phyloP scores from a whole-genome alignment of 2,797 vertebrate genomes.

The Mastacembelus armatus region DNA sequence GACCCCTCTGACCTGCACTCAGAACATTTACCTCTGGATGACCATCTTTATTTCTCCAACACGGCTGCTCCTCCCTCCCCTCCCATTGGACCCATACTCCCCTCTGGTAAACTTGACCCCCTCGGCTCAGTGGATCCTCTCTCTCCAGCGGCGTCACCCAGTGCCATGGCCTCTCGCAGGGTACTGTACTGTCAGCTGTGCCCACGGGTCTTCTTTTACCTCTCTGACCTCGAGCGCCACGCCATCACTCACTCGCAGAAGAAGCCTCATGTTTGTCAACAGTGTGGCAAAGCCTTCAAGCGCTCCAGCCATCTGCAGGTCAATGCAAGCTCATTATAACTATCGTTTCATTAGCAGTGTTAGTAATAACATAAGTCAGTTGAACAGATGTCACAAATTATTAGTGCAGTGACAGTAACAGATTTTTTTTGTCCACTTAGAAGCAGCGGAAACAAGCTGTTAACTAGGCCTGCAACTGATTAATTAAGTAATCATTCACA shows the following conservation, averaged over 20 bases:
- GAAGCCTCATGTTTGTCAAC: slow-evolving; percentile 90
- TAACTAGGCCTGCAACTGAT: neutral
- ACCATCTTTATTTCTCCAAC: slow-evolving; percentile 79
- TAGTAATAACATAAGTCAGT: neutral
- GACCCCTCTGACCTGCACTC: slow-evolving; percentile 61
- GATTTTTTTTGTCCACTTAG: slow-evolving; percentile 2
- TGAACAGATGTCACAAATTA: slow-evolving; percentile 12
- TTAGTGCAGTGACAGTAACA: slow-evolving; percentile 1
- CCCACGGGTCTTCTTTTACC: slow-evolving; percentile 91
- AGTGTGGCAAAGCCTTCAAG: slow-evolving; percentile 93
- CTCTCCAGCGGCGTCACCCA: slow-evolving; percentile 65
- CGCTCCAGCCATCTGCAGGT: slow-evolving; percentile 92
- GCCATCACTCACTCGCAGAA: slow-evolving; percentile 93
- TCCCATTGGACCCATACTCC: slow-evolving; percentile 53
- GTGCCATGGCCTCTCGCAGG: slow-evolving; percentile 69
- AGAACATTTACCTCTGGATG: slow-evolving; percentile 75
- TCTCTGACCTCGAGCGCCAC: slow-evolving; percentile 92
- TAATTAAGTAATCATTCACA: neutral
- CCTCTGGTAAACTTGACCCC: slow-evolving; percentile 64
- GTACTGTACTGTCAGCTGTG: slow-evolving; percentile 91
- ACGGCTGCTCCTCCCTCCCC: slow-evolving; percentile 70
- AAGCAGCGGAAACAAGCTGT: slow-evolving; percentile 4
- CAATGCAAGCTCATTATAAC: slow-evolving; percentile 10
- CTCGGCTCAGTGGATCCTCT: slow-evolving; percentile 68
- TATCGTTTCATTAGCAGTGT: neutral